phyloP scores from a whole-genome alignment of 2,113 vertebrate genomes.

The Cryptotis parvus region DNA sequence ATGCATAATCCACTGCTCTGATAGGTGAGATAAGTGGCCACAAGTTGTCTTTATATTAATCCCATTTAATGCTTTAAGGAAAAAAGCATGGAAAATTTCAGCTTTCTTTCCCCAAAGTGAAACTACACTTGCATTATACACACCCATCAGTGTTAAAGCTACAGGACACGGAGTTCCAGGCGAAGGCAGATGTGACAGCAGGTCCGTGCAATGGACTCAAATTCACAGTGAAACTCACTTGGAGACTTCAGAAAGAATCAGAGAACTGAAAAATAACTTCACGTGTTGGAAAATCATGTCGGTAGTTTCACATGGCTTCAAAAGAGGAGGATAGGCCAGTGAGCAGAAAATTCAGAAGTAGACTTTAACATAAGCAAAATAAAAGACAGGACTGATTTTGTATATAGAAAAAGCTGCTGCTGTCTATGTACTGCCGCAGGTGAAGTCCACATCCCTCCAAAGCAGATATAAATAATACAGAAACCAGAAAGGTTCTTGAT shows the following conservation, averaged over 20 bases:
- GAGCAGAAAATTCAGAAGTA: background rate
- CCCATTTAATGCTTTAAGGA: background rate
- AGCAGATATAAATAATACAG: background rate
- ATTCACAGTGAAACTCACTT: background rate
- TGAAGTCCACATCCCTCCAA: background rate
- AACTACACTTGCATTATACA: background rate
- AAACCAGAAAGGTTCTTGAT: background rate
- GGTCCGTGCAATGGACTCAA: background rate
- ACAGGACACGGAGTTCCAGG: background rate
- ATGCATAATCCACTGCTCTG: background rate
- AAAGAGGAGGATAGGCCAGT: background rate
- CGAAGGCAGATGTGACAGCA: background rate
- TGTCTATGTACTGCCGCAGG: background rate
- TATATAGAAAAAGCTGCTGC: background rate
- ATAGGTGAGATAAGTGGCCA: background rate
- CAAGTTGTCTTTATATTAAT: background rate
- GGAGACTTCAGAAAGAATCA: background rate
- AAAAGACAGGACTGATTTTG: background rate
- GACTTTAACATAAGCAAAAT: too few relatives aligned
- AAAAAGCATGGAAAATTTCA: background rate
- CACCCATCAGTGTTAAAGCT: too few relatives aligned
- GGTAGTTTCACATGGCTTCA: background rate
- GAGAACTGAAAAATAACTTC: slow-evolving; percentile 2
- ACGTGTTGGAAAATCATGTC: background rate
- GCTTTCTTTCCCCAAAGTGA: background rate